Base-by-base conservation (phyloP, 1,140 invertebrate genomes). In the Drosophila arizonae region DNA sequence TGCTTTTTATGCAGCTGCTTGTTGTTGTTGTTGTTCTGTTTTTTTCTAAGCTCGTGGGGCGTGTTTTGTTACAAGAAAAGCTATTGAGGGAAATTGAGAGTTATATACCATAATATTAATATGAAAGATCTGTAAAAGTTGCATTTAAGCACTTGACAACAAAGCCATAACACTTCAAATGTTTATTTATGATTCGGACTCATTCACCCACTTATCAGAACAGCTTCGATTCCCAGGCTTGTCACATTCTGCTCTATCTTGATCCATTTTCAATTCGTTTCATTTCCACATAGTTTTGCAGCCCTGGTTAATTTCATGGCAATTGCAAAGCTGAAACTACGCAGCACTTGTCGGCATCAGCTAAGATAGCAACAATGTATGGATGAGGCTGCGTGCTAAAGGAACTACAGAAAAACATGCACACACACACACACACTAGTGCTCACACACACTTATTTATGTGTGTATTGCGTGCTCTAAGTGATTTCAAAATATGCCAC, bases 281-380 rank as follows among this genome's bases (percentile, higher is more conserved):
- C 36, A 17, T 9, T 43, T 24, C 24, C 21, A 21, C 24, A 5
- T 33, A 50, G 28, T 4, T 62, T 30, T 45, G 21, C n/a, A 62
- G 36, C n/a, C 21, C 15, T 4, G 36, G 30, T 39, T 54, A 36
- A 30, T 48, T 43, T 52, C 55, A 64, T 51, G 67, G 39, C 77
- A 85, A 85, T 85, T 84, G 78, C 48, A 68, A 33, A 77, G 57
- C 64, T 81, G 68, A 64, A 86, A 86, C 78, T 86, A 78, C 81
- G 81, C 81, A 78, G 81, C 81, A 85, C 81, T 72, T 72, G 68
- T 43, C n/a, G 55, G 41, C 13, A 3, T 24, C 21, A 30, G 26
- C 15, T 41, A 26, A 64, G 30, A 55, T 60, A 68, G 54, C 15
- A 61, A 52, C 60, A 48, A 63, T 54, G 56, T 68, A 67, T 72